Conservation (phyloP, 2,113 vertebrate species). For the Meleagris gallopavo region DNA sequence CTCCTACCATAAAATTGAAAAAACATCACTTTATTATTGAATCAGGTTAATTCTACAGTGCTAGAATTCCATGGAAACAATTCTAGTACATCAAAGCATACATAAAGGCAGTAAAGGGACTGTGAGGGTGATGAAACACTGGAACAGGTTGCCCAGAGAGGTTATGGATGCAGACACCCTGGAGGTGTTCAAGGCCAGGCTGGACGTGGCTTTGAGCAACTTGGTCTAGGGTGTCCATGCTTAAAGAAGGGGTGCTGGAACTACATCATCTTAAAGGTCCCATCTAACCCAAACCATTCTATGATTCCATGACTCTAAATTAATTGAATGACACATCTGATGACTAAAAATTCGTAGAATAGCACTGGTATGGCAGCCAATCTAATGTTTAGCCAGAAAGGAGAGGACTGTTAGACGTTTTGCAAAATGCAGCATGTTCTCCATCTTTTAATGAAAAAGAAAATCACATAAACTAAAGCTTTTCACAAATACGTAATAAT, state of each 20-base stretch:
- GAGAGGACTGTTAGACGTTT: fast-evolving
- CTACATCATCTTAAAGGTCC: too few species aligned
- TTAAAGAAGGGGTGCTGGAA: too few species aligned
- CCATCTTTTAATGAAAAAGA: neutral
- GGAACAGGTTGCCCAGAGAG: too few species aligned
- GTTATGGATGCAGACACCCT: too few species aligned
- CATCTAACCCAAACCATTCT: too few species aligned
- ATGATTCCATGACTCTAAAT: neutral
- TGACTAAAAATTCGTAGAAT: neutral
- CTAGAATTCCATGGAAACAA: neutral
- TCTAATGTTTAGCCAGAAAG: neutral
- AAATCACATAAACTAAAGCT: neutral
- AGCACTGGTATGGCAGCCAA: neutral
- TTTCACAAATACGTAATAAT: neutral
- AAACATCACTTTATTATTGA: neutral
- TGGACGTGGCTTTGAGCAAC: too few species aligned
- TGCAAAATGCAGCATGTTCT: neutral
- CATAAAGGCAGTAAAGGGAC: neutral
- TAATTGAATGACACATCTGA: neutral
- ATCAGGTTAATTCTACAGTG: neutral
- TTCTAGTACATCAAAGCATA: neutral
- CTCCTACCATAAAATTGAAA: neutral
- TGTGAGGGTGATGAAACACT: too few species aligned
- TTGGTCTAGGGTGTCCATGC: too few species aligned
- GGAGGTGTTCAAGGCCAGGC: too few species aligned